Conservation (phyloP, 2,797 vertebrate genomes). For the Ibycter americanus region DNA sequence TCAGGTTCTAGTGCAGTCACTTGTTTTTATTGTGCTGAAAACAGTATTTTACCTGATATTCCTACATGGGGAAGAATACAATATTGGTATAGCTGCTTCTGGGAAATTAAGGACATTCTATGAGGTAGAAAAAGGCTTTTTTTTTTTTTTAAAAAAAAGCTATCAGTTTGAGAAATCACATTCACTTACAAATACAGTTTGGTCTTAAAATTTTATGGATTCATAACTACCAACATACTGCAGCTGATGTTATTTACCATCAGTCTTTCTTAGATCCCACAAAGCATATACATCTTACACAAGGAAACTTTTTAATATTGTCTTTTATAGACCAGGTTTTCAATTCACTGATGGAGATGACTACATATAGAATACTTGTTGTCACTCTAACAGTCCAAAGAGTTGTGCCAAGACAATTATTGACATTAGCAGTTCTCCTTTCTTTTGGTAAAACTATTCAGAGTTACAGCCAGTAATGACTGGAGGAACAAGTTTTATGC, state of each 20-base stretch:
- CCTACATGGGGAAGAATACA: neutral
- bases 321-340: neutral
- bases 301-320: neutral
- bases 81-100: neutral
- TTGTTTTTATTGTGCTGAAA: neutral
- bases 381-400: neutral
- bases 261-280: neutral
- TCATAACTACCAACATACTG: neutral
- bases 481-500: neutral
- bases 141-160: neutral
- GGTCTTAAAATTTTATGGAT: neutral
- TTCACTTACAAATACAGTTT: neutral
- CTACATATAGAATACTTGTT: neutral
- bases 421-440: neutral
- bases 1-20: neutral
- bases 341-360: neutral
- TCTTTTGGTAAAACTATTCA: neutral
- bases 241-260: neutral
- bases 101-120: neutral
- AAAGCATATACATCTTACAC: neutral
- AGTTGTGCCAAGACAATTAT: neutral
- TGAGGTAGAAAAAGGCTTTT: neutral
- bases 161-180: neutral
- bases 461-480: neutral
- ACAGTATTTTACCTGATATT: neutral